These are phyloP conservation scores for Caenorhabditis inopinata DNA, from an alignment of 1,140 invertebrate genomes.

Conservation along the genomic window DNA sequence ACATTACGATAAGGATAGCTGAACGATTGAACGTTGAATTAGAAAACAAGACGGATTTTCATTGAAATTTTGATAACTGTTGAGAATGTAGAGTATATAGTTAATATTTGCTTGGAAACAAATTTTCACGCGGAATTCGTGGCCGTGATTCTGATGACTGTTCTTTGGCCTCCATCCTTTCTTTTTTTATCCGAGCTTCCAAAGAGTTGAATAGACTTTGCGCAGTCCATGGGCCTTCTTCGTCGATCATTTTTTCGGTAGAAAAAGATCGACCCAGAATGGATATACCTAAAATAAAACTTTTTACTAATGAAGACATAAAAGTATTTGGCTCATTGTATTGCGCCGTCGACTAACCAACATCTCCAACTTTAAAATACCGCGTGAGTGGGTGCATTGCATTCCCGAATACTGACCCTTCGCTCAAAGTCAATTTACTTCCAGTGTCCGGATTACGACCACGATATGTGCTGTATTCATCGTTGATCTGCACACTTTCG, in stretches of 20 bases:
- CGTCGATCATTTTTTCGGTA: not conserved
- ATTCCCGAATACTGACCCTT: not conserved
- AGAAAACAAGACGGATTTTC: too few species aligned
- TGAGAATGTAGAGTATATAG: not conserved
- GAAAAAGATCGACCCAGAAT: not conserved
- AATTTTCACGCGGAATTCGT: not conserved
- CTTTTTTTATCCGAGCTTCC: not conserved
- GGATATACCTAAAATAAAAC: not conserved
- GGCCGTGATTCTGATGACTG: not conserved
- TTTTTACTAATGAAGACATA: too few species aligned
- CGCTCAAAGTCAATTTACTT: not conserved
- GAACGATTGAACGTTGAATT: too few species aligned
- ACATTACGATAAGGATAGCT: too few species aligned
- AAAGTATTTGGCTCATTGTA: too few species aligned
- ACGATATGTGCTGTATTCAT: not conserved
- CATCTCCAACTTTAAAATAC: not conserved
- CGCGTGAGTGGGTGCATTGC: not conserved
- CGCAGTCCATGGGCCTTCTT: not conserved
- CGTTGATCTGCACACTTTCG: not conserved
- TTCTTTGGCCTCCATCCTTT: not conserved
- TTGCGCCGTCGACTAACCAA: too few species aligned
- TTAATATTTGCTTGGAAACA: not conserved
- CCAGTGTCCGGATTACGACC: not conserved
- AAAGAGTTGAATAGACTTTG: not conserved
- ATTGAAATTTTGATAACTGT: not conserved